Conservation (phyloP, 2,888 invertebrate species). For the Agrilus biguttatus region DNA sequence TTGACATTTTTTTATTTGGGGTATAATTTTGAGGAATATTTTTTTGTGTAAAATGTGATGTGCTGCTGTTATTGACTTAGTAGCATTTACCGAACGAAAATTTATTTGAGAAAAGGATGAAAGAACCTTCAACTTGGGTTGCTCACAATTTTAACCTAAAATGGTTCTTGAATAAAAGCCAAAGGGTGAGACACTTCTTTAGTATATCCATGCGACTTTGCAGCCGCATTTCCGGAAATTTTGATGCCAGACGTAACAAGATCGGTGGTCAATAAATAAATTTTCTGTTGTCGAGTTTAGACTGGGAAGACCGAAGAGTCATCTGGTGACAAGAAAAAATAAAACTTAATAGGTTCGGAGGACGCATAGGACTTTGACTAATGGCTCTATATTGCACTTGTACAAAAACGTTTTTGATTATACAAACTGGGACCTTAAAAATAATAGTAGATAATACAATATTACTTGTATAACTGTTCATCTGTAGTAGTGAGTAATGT, state of each 20-base stretch:
- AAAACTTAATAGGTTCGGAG: conserved; percentile 28
- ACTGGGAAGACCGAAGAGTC: conserved; percentile 33
- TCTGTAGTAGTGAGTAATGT: conserved; percentile 5
- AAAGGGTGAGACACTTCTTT: conserved; percentile 32
- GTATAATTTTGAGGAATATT: background rate
- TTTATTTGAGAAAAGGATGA: too few relatives aligned
- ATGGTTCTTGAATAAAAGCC: conserved; percentile 27
- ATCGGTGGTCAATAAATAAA: conserved; percentile 21
- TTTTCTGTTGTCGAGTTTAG: conserved; percentile 29
- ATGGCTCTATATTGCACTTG: conserved; percentile 11
- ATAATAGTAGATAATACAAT: too few relatives aligned
- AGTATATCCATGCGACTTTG: conserved; percentile 27
- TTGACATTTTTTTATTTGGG: conserved; percentile 1
- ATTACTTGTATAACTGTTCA: conserved; percentile 4
- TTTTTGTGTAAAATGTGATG: background rate
- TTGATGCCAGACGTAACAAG: conserved; percentile 28
- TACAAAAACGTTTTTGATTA: conserved; percentile 5
- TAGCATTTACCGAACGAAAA: too few relatives aligned
- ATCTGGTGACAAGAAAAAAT: conserved; percentile 29
- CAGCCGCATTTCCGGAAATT: conserved; percentile 32
- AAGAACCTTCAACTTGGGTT: conserved; percentile 11
- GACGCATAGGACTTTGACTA: too few relatives aligned
- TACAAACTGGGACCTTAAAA: too few relatives aligned
- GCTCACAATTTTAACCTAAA: conserved; percentile 29
- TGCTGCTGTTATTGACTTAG: conserved; percentile 2